A percentile compares a stretch with the other conserved stretches of the same genome.
Evolutionary conservation across 2,797 vertebrate species (phyloP).

Genomic region (Melanotaenia parkinsoni): DNA sequence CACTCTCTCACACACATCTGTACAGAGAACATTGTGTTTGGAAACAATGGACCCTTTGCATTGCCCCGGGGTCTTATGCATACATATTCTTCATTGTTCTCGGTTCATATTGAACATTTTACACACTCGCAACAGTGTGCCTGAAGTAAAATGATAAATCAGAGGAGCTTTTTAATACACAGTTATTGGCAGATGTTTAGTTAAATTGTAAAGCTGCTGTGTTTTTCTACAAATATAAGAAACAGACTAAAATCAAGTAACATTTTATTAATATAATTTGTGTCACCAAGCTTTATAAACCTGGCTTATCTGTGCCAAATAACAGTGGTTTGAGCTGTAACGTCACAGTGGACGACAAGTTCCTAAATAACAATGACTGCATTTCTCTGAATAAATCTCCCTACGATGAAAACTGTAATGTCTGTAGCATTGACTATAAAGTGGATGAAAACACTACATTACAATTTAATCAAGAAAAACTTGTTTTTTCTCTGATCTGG

Average conservation of each 20-base stretch:
- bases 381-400: too few relatives aligned
- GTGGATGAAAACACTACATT: too few relatives aligned
- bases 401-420: too few relatives aligned
- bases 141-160: conserved; percentile 29
- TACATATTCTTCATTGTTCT: conserved; percentile 33
- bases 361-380: too few relatives aligned
- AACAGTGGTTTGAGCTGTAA: too few relatives aligned
- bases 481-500: too few relatives aligned
- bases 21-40: conserved; percentile 34
- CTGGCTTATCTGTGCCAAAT: background rate
- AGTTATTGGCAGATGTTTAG: too few relatives aligned
- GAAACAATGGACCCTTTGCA: conserved; percentile 33
- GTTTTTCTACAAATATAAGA: background rate
- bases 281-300: background rate
- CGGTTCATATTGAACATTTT: conserved; percentile 58
- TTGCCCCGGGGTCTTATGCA: conserved; percentile 39
- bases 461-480: too few relatives aligned
- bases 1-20: conserved; percentile 5
- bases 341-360: too few relatives aligned
- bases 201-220: too few relatives aligned
- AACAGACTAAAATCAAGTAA: background rate
- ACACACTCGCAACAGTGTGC: conserved; percentile 41
- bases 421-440: too few relatives aligned
- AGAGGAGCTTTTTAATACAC: background rate
- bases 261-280: background rate